Evolutionary conservation across 2,797 vertebrate genomes (phyloP), one percentile per base, ranked within the genome.

Genomic region (Phoxinus dragarum): DNA sequence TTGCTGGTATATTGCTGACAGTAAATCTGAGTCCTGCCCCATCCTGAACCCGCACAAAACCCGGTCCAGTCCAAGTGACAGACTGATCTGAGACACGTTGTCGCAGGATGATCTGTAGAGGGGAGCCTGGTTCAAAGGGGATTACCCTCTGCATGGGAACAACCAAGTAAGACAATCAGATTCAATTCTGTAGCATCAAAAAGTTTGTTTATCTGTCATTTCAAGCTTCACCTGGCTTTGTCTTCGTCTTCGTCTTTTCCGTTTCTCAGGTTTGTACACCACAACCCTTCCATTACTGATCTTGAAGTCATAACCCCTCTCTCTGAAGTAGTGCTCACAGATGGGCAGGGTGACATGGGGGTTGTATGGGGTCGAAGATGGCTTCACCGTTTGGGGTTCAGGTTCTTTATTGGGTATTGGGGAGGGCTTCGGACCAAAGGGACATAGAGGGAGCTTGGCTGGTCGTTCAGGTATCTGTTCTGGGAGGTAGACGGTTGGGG

Each of bases 21-120:
- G 89, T 88, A 92, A 98, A 98, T 89, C 95, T 94, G 72, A 99
- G 94, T 54, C 96, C 96, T 1, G 93, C 91, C 23, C 96, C 94
- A 0, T 94, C 92, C 23, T 91, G 90, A 44, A 97, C 90, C 0
- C 93, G 92, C 69, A 96, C 94, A 0, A 98, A 96, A 86, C 97
- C 97, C 0, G 91, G 92, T 21, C 97, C 97, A 0, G 96, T 97
- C 97, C 96, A 97, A 0, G 94, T 95, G 66, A 94, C 27, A 1
- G 93, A 89, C 8, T 79, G 91, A 14, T 89, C 92, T 0, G 91
- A n/a, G 0, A 84, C 80, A 2, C 92, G 93, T 86, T 96, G 92
- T 75, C 91, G 91, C 47, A 96, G 92, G 77, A 97, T 86, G 61
- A 96, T 56, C 0, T 93, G 92, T 82, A 94, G 75, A 31, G 87